phyloP scores from a whole-genome alignment of 2,113 vertebrate genomes.

The Chlorodrepanis virens region DNA sequence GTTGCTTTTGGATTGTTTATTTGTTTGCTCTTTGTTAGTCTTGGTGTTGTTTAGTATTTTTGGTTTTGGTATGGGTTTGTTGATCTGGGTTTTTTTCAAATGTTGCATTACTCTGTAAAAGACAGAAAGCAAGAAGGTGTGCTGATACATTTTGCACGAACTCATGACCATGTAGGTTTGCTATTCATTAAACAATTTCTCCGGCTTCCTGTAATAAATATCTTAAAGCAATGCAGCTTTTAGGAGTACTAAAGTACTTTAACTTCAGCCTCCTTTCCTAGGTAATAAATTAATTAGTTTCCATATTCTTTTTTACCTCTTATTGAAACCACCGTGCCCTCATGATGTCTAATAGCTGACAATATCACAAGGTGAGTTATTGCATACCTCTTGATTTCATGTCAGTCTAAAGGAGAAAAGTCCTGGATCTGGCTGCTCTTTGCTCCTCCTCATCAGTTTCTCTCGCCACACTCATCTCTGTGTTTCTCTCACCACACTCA shows the following conservation, averaged over 20 bases:
- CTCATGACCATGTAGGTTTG: neutral
- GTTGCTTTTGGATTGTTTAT: neutral
- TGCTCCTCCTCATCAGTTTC: neutral
- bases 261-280: neutral
- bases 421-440: neutral
- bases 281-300: neutral
- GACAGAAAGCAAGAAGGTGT: neutral
- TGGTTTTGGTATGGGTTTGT: neutral
- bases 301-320: neutral
- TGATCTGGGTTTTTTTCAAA: neutral
- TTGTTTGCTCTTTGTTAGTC: neutral
- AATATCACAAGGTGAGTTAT: neutral
- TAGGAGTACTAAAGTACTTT: neutral
- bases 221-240: neutral
- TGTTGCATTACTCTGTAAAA: neutral
- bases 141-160: neutral
- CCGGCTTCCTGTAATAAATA: neutral
- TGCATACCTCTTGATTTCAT: neutral
- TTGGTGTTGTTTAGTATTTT: neutral
- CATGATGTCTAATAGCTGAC: neutral
- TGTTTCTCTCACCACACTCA: neutral
- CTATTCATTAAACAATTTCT: neutral
- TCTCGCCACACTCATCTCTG: neutral
- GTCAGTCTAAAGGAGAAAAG: neutral
- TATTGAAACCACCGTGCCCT: neutral